Evolutionary conservation across 2,797 vertebrate genomes (phyloP).

Genomic region (Myotis myotis): DNA sequence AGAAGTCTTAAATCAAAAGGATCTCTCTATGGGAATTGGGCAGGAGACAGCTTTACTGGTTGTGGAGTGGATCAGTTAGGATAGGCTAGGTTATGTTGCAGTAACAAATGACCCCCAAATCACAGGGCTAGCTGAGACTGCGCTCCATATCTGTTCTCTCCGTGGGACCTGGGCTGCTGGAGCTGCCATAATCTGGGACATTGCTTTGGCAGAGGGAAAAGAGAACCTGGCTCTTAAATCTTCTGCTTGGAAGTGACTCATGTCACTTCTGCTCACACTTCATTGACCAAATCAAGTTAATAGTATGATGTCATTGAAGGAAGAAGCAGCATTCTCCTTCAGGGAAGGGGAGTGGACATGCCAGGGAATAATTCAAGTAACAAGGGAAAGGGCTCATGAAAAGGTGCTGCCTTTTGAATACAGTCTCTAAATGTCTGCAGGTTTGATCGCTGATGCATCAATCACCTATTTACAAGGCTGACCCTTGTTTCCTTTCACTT

Average conservation of each 20-base stretch:
- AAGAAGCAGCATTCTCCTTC: not conserved
- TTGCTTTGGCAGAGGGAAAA: not conserved
- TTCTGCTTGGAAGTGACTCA: not conserved
- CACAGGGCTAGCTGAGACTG: not conserved
- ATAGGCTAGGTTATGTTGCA: not conserved
- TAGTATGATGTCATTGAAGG: not conserved
- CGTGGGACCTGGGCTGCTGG: not conserved
- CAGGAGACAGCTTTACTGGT: not conserved
- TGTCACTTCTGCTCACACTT: conserved; percentile 7
- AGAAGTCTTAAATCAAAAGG: not conserved
- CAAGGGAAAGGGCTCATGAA: not conserved
- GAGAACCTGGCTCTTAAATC: not conserved
- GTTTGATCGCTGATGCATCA: not conserved
- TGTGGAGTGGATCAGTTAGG: not conserved
- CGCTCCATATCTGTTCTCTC: not conserved
- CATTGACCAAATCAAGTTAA: not conserved
- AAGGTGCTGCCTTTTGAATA: not conserved
- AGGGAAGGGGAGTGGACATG: not conserved
- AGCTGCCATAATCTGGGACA: not conserved
- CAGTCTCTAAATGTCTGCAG: not conserved
- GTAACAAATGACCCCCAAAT: not conserved
- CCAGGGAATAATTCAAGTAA: not conserved
- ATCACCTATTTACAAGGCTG: not conserved
- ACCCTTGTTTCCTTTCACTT: not conserved
- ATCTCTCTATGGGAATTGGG: not conserved